phyloP scores from a whole-genome alignment of 2,797 vertebrate genomes.

The Pseudochirops cupreus region DNA sequence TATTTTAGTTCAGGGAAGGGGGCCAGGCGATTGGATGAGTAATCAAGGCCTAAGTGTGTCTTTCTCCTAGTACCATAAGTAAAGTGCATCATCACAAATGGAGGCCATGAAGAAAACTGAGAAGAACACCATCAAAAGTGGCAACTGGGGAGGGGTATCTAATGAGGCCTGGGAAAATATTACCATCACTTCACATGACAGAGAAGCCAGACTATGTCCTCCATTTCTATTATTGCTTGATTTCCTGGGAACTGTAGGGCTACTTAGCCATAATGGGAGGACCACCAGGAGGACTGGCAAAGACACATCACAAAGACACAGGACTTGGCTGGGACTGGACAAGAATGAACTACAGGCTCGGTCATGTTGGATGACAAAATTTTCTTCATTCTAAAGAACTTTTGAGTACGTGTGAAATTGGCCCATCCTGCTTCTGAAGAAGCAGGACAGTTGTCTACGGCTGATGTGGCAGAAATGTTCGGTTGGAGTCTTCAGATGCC shows the following conservation, averaged over 20 bases:
- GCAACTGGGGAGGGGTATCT: constrained; percentile 53
- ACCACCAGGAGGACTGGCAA: constrained; percentile 80
- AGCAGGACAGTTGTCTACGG: constrained; percentile 68
- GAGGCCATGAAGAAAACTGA: constrained; percentile 72
- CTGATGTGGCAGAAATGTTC: constrained; percentile 39
- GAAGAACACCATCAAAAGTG: constrained; percentile 58
- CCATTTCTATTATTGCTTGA: constrained; percentile 82
- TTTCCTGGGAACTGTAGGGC: constrained; percentile 75
- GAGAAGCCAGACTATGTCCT: constrained; percentile 47
- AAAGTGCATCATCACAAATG: constrained; percentile 83
- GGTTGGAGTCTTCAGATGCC: constrained; percentile 58
- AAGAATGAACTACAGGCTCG: not conserved
- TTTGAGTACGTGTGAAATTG: constrained; percentile 44
- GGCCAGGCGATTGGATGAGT: constrained; percentile 61
- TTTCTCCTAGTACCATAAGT: constrained; percentile 84
- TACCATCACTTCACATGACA: not conserved
- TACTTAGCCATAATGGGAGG: constrained; percentile 70
- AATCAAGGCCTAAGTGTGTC: constrained; percentile 45
- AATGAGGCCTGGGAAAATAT: constrained; percentile 20
- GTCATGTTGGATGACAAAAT: constrained; percentile 59
- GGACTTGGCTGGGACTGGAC: constrained; percentile 52
- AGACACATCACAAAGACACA: constrained; percentile 57
- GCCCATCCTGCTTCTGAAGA: constrained; percentile 72
- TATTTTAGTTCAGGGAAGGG: constrained; percentile 37
- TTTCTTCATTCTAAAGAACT: constrained; percentile 66